These are phyloP conservation scores for Agrotis puta DNA, from an alignment of 2,888 invertebrate species.

Conservation along the genomic window DNA sequence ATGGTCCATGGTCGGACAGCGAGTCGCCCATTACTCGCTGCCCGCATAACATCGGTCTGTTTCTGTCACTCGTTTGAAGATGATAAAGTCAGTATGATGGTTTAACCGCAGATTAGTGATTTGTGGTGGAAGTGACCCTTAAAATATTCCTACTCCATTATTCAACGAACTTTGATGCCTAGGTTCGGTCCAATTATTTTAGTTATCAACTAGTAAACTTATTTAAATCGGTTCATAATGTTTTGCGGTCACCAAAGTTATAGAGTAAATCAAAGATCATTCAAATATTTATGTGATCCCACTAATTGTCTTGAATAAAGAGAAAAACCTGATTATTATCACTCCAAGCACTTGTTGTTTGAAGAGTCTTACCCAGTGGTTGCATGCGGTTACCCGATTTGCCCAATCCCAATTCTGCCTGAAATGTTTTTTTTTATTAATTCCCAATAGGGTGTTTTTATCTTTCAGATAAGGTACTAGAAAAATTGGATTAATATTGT, in stretches of 20 bases:
- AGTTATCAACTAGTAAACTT: neutral
- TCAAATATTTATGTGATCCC: neutral
- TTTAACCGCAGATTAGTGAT: neutral
- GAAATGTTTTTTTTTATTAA: no score
- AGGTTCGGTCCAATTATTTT: slow-evolving; percentile 16
- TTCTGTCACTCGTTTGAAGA: neutral
- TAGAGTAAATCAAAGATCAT: neutral
- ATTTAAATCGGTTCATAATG: neutral
- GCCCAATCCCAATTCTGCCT: no score
- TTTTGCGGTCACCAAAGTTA: neutral
- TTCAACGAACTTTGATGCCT: slow-evolving; percentile 27
- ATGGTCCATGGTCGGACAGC: no score
- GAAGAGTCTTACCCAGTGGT: no score
- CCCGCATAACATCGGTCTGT: neutral
- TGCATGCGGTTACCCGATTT: no score
- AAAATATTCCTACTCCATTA: slow-evolving; percentile 26
- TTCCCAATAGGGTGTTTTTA: no score
- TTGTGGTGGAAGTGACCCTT: neutral
- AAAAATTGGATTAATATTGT: no score
- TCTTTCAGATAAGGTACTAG: no score
- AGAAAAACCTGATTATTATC: no score
- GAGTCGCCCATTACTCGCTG: no score
- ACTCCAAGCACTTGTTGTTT: no score
- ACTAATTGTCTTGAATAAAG: neutral
- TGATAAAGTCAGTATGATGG: neutral